Percentiles rank a stretch among this genome's conserved stretches.
Conservation (phyloP, 1,140 invertebrate species). For the Eueides isabella region DNA sequence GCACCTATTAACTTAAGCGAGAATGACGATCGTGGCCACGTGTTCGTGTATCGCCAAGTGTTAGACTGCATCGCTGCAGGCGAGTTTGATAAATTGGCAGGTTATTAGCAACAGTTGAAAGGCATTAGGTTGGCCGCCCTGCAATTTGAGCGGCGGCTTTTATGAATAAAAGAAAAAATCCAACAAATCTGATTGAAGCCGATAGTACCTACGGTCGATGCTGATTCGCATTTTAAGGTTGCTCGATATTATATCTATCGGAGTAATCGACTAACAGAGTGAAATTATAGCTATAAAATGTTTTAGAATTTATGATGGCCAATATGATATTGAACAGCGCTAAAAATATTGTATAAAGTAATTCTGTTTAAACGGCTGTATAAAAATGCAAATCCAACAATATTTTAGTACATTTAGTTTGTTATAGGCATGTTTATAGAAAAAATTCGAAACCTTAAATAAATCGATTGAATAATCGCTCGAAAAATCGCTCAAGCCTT, state of each 20-base stretch:
- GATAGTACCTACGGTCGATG: constrained; percentile 53
- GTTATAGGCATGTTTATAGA: no score
- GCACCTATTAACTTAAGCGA: constrained; percentile 33
- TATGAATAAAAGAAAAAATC: constrained; percentile 79
- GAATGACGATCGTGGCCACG: constrained; percentile 33
- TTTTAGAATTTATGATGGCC: constrained; percentile 40
- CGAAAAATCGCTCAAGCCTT: no score
- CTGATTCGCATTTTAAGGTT: constrained; percentile 58
- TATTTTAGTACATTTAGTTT: no score
- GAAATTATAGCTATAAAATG: constrained; percentile 52
- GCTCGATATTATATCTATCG: constrained; percentile 56
- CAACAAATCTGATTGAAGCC: constrained; percentile 63
- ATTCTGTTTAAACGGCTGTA: no score
- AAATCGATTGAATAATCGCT: no score
- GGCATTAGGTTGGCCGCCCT: constrained; percentile 77
- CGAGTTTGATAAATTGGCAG: constrained; percentile 80
- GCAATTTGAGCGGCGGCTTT: constrained; percentile 72
- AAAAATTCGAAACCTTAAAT: no score
- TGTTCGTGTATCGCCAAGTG: constrained; percentile 30
- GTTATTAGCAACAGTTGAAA: constrained; percentile 81
- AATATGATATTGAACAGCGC: constrained; percentile 17
- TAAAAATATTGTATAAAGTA: neutral
- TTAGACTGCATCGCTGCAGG: constrained; percentile 49
- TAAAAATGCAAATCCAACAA: no score
- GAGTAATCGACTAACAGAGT: constrained; percentile 53